Evolutionary conservation across 2,797 vertebrate genomes (phyloP).

Genomic region (Coreius guichenoti): DNA sequence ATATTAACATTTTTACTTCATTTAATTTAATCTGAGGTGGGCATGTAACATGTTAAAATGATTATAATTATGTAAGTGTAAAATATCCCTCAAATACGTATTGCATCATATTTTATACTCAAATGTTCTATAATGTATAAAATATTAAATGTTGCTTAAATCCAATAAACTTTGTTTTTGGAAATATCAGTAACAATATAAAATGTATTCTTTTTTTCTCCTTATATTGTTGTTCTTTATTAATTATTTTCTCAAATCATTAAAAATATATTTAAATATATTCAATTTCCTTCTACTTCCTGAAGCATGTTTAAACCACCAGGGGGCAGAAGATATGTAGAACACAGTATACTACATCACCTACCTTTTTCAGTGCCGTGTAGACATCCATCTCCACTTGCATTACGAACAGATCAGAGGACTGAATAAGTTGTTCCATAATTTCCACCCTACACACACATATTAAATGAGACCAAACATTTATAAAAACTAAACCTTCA

Average conservation of each 20-base stretch:
- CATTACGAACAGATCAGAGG: slow-evolving; percentile 97
- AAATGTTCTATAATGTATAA: background rate
- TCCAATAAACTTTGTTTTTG: background rate
- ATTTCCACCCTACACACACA: slow-evolving; percentile 82
- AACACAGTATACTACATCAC: background rate
- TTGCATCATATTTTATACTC: background rate
- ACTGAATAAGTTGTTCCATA: slow-evolving; percentile 93
- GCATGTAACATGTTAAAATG: too few relatives aligned
- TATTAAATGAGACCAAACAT: background rate
- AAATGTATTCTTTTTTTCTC: background rate
- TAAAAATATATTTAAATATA: background rate
- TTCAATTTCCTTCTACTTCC: background rate
- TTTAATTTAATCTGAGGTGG: too few relatives aligned
- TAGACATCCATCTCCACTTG: slow-evolving; percentile 99
- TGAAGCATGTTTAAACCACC: background rate
- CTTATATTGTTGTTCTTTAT: background rate
- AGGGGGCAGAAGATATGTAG: background rate
- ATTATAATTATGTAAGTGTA: too few relatives aligned
- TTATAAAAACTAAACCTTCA: background rate
- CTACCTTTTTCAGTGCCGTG: slow-evolving; percentile 96
- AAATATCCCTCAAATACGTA: background rate
- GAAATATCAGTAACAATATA: background rate
- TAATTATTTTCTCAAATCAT: background rate
- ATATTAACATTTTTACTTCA: too few relatives aligned
- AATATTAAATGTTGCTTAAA: background rate